Evolutionary conservation across 2,797 vertebrate genomes (phyloP), one percentile per base, ranked within the genome.

Genomic region (Sebastiscus tertius): DNA sequence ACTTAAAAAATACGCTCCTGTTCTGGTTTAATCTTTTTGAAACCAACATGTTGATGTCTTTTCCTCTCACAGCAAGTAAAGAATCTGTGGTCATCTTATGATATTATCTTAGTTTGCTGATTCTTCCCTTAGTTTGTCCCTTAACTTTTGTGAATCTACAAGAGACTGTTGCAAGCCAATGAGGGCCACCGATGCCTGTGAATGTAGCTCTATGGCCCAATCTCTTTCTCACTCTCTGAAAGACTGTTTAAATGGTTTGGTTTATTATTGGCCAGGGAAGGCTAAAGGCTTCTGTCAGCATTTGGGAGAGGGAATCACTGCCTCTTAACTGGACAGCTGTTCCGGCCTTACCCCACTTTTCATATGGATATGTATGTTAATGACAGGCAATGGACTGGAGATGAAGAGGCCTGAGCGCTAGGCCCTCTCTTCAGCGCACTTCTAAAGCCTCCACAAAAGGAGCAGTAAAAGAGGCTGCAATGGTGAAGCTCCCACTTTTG

Each of bases 341-440:
- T 98, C 95, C 95, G 96, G 97, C 98, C 97, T 98, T 97, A 97
- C 96, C 96, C 97, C 96, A 99, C 98, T 99, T 99, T 99, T 99
- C 98, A 99, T 99, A 99, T 99, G 98, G 98, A 99, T 99, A 99
- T 99, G 97, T 99, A 99, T 99, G 98, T 97, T 99, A 99, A 99
- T 99, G 97, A 96, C 96, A 97, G 97, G 97, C 98, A 98, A 98
- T 99, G 98, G 98, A 99, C 97, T 99, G 98, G 97, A 97, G 97
- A 97, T 98, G 98, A 98, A 98, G 97, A 98, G 97, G 96, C 97
- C 96, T 96, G 97, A 98, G 97, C 96, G 96, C 97, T 97, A 96
- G 96, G 97, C 96, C 94, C 94, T 97, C 97, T 98, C 97, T 98
- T 97, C 97, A 97, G 96, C 94, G 96, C 97, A 99, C 97, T 98